Base-by-base conservation (phyloP, 2,113 vertebrate genomes). In the Tachysurus fulvidraco region DNA sequence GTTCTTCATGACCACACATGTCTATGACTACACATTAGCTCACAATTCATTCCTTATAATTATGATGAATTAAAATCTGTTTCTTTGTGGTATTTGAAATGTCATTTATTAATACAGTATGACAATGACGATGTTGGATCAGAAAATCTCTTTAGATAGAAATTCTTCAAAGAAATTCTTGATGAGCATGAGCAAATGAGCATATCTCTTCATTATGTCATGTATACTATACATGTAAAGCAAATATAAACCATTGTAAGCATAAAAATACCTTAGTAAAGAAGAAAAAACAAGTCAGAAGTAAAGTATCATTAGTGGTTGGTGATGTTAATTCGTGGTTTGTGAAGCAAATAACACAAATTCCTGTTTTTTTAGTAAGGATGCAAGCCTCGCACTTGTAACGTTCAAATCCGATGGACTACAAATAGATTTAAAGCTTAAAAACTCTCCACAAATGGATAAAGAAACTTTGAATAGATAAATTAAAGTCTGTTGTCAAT, bases 1-100 rank as follows among this genome's bases (percentile, higher is more conserved):
- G 71, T 88, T 87, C 25, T 65, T 88, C 83, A 71, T 87, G 89
- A 88, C 90, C 73, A 88, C 82, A 89, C 92, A 90, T 89, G 89
- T 84, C 85, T 59, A 30, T 36, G 50, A 60, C 83, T 41, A 30
- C 59, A 71, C 77, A 85, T 59, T 52, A 90, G 64, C 13, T 81
- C 46, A 1, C 13, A 78, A 81, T 60, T 44, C 23, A 4, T 36
- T 74, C 13, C 41, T 17, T 59, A 46, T n/a, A 76, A 64, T 64
- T 81, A 19, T 76, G 1, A 50, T 19, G 65, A 64, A 65, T 83
- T 21, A 65, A 4, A 59, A 36, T 59, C 69, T n/a, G n/a, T n/a
- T n/a, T n/a, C n/a, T 87, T 46, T 87, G 81, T 64, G 55, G 17
- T 52, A 52, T 86, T 69, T 82, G 85, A 64, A 64, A 83, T 71